These are phyloP conservation scores for Parelbella ahira DNA, from an alignment of 2,888 invertebrate genomes.

Conservation along the genomic window DNA sequence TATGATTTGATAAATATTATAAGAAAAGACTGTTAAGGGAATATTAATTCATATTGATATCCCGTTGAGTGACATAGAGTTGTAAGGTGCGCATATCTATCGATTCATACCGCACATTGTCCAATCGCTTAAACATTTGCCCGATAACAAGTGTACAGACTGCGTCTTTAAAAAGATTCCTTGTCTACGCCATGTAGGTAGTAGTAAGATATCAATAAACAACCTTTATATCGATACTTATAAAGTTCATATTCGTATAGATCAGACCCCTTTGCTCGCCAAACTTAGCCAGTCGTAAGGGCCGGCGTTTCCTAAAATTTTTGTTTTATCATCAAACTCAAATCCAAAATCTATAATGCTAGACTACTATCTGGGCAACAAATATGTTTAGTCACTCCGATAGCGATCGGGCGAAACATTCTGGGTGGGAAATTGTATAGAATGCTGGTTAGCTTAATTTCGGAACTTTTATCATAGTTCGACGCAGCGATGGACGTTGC, in stretches of 20 bases:
- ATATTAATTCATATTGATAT: too few species aligned
- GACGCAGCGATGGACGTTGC: conserved; percentile 29
- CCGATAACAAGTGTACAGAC: conserved; percentile 20
- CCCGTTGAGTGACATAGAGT: conserved; percentile 11
- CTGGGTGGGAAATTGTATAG: background rate
- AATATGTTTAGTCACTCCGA: conserved; percentile 56
- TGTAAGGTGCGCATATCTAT: conserved; percentile 14
- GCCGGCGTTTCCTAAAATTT: conserved; percentile 45
- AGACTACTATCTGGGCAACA: conserved; percentile 60
- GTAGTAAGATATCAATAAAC: background rate
- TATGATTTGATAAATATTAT: too few species aligned
- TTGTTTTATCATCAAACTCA: conserved; percentile 51
- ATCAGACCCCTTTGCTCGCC: background rate
- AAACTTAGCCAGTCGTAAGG: background rate
- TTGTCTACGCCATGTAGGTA: conserved; percentile 19
- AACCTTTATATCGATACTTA: background rate
- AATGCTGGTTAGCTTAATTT: conserved; percentile 1
- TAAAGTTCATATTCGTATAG: conserved; percentile 1
- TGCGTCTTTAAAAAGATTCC: conserved; percentile 21
- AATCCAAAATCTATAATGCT: conserved; percentile 73
- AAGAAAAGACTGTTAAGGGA: too few species aligned
- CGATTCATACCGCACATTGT: conserved; percentile 16
- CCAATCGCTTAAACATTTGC: conserved; percentile 22
- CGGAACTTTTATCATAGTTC: too few species aligned
- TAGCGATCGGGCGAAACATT: conserved; percentile 28